A percentile compares a stretch with the other conserved stretches of the same genome.
Evolutionary conservation across 2,797 vertebrate genomes (phyloP).

Genomic region (Darevskia nairensis): DNA sequence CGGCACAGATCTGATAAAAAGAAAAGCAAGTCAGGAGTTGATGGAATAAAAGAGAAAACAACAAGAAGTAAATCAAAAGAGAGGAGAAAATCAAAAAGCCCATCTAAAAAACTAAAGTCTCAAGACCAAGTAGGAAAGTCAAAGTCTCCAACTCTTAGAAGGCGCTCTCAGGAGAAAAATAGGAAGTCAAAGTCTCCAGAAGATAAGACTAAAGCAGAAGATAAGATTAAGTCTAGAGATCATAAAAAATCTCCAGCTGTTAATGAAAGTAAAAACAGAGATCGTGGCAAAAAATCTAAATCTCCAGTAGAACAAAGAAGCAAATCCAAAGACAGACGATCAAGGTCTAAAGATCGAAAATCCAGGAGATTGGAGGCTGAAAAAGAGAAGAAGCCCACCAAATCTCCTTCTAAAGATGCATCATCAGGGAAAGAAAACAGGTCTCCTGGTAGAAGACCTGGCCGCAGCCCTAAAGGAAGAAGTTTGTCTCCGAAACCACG

Average conservation of each 20-base stretch:
- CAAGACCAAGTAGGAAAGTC: slow-evolving; percentile 89
- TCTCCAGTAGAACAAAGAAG: slow-evolving; percentile 83
- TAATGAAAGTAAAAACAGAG: slow-evolving; percentile 86
- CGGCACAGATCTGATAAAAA: slow-evolving; percentile 90
- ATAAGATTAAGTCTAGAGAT: slow-evolving; percentile 80
- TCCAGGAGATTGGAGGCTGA: slow-evolving; percentile 80
- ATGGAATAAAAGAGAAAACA: slow-evolving; percentile 81
- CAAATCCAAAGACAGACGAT: slow-evolving; percentile 87
- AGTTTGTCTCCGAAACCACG: slow-evolving; percentile 89
- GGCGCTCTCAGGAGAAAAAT: slow-evolving; percentile 81
- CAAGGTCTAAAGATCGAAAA: slow-evolving; percentile 82
- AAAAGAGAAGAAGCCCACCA: slow-evolving; percentile 90
- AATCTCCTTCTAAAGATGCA: slow-evolving; percentile 96
- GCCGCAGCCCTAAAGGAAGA: slow-evolving; percentile 86
- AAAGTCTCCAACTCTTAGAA: slow-evolving; percentile 85
- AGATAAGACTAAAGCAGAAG: slow-evolving; percentile 81
- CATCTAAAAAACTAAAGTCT: slow-evolving; percentile 84
- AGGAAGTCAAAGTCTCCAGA: slow-evolving; percentile 82
- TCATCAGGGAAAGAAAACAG: slow-evolving; percentile 97
- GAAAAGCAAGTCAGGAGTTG: slow-evolving; percentile 84
- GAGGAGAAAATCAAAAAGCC: slow-evolving; percentile 86
- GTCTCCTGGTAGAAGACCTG: slow-evolving; percentile 88
- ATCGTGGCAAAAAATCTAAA: slow-evolving; percentile 85
- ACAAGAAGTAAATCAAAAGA: slow-evolving; percentile 92
- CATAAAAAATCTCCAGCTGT: slow-evolving; percentile 84